Base-by-base conservation (phyloP, 2,797 vertebrate species). In the Pangasius sanitwongsei region DNA sequence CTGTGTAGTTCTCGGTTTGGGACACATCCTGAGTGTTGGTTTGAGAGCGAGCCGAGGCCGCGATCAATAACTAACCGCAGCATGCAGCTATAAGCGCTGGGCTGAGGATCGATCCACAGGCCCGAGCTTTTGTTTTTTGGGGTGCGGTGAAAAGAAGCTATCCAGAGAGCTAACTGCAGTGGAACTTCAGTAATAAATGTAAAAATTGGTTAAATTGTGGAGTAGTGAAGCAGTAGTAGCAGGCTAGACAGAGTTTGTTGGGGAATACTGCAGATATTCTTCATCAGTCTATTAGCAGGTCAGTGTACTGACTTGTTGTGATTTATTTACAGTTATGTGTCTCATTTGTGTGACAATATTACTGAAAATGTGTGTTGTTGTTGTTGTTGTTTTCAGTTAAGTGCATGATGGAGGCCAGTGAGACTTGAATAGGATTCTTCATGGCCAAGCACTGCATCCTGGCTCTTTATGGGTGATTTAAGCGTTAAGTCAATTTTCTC, bases 31-130 rank as follows among this genome's bases (percentile, higher is more conserved):
- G 74, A 90, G 89, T 87, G 89, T 84, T 81, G 86, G 86, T 70
- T 83, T 87, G 89, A 83, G 84, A 89, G 83, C 75, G 86, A 78
- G 57, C 23, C 78, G 89, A 85, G 86, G 77, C 92, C 94, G 95
- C 95, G 94, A 94, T 95, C 95, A 94, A 95, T 95, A 95, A 96
- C 95, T 96, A 95, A 96, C 96, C 96, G 96, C 96, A 96, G 95
- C 94, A 95, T 95, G 95, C 95, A 95, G 95, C 94, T 95, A 80
- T 78, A 96, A 95, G 92, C 93, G 91, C 90, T 88, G 87, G 83
- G 83, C 90, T 89, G 34, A 90, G 89, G 90, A 92, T 92, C 92
- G 95, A 94, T 93, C 94, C 93, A 93, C 95, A 94, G 95, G 94
- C 93, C 92, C 94, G 95, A 94, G 94, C 95, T 93, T 95, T 94